A percentile compares a stretch with the other conserved stretches of the same genome.
phyloP scores from a whole-genome alignment of 2,113 vertebrate species.

The Carlito syrichta region DNA sequence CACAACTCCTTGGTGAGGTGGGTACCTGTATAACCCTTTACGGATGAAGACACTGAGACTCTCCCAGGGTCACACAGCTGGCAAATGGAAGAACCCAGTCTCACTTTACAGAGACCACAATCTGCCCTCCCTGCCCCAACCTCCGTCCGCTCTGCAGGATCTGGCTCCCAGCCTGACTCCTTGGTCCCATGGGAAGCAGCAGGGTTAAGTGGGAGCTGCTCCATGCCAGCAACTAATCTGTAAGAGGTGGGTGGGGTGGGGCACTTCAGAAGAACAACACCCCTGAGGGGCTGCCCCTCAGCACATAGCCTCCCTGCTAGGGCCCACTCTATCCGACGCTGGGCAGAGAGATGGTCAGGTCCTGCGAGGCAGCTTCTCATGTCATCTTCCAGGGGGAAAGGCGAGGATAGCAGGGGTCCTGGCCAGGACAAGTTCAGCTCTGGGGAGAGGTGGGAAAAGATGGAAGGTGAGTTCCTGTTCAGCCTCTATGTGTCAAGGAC shows the following conservation, averaged over 20 bases:
- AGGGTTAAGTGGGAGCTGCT: background rate
- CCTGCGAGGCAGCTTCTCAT: background rate
- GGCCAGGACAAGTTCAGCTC: background rate
- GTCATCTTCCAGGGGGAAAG: background rate
- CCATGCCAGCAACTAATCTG: background rate
- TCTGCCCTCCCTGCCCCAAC: rapidly evolving
- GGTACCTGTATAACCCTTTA: background rate
- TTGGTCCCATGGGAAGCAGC: background rate
- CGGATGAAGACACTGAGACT: background rate
- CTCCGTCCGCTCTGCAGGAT: rapidly evolving
- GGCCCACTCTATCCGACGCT: background rate
- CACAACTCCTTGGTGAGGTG: background rate
- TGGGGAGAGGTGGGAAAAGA: background rate
- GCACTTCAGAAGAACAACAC: no score
- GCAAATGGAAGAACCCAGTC: background rate
- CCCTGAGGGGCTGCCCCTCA: background rate
- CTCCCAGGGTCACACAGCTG: background rate
- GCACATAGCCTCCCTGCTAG: background rate
- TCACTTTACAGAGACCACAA: background rate
- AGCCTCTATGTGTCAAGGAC: background rate
- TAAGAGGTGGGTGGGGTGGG: background rate
- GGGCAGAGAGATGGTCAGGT: background rate
- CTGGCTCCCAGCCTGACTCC: background rate
- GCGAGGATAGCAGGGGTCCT: background rate
- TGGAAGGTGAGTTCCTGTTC: rapidly evolving